Evolutionary conservation across 2,888 invertebrate species (phyloP), one percentile per base, ranked within the genome.

Genomic region (Opisthograptis luteolata): DNA sequence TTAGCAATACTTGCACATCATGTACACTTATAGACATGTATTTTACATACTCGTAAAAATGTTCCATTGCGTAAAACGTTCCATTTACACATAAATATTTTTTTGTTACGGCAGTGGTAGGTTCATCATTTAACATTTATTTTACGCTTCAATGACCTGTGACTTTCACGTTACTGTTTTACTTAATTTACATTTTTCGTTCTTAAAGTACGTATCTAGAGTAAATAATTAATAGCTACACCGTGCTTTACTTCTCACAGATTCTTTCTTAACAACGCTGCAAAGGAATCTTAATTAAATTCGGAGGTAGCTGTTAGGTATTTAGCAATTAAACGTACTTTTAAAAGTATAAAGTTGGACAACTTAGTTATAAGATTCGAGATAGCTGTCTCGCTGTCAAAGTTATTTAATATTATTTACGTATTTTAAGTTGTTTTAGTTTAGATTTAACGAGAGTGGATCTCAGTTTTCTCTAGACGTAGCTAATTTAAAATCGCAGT

Each of bases 401-500:
- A 35, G 36, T n/a, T 20, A 28, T 30, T 35, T 12, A 24, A 15
- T 19, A 14, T 36, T 28, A 17, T 36, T 48, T 8, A 9, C 36
- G 24, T 25, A 25, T 47, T 31, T 42, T 43, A 7, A 28, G 22
- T 0, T n/a, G 20, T 41, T 36, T 51, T 41, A 40, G 35, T 22
- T 42, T 43, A 19, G 9, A n/a, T 22, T 20, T 27, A n/a, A 28
- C 9, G 7, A 48, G 34, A 46, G 30, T 20, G n/a, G 25, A 32
- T 34, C 32, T 31, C 30, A 45, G 42, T 52, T 56, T 53, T 56
- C 52, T 55, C 47, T 53, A 32, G 48, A 50, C 52, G 53, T 43
- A 50, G 57, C 53, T 68, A 56, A 68, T 68, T 66, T 64, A 62
- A 66, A 64, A 61, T 66, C 63, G 22, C 39, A 56, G 62, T 45